Evolutionary conservation across 2,113 vertebrate genomes (phyloP).

Genomic region (Podarcis muralis): DNA sequence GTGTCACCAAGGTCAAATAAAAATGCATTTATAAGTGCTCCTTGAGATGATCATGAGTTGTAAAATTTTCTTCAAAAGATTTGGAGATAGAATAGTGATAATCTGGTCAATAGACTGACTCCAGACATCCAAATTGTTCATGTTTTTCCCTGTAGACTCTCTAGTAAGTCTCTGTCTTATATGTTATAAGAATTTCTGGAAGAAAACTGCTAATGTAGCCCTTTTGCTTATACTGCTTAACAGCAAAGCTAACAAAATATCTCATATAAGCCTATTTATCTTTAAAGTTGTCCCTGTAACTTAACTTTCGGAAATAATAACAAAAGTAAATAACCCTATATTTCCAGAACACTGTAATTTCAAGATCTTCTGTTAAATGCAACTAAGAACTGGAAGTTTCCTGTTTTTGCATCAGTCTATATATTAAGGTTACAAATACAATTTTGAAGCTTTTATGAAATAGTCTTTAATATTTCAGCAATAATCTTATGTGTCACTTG

Average conservation of each 20-base stretch:
- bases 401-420: conserved; percentile 69
- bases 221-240: conserved; percentile 66
- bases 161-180: conserved; percentile 66
- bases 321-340: conserved; percentile 70
- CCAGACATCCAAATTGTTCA: conserved; percentile 71
- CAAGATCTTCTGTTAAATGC: conserved; percentile 75
- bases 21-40: conserved; percentile 51
- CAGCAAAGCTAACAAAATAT: conserved; percentile 71
- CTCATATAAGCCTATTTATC: conserved; percentile 73
- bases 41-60: conserved; percentile 70
- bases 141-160: conserved; percentile 73
- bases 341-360: conserved; percentile 83
- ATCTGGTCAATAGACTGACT: conserved; percentile 68
- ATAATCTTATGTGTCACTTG: conserved; percentile 73
- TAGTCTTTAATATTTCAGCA: conserved; percentile 77
- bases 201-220: conserved; percentile 55
- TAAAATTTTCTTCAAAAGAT: conserved; percentile 71
- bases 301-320: conserved; percentile 74
- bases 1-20: conserved; percentile 65
- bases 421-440: conserved; percentile 70
- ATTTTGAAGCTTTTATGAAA: conserved; percentile 76
- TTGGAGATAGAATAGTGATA: conserved; percentile 67
- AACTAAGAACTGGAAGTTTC: conserved; percentile 75
- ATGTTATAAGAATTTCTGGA: conserved; percentile 68
- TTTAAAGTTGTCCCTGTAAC: conserved; percentile 71